Evolutionary conservation across 2,888 invertebrate species (phyloP).

Genomic region (Idaea dimidiata): DNA sequence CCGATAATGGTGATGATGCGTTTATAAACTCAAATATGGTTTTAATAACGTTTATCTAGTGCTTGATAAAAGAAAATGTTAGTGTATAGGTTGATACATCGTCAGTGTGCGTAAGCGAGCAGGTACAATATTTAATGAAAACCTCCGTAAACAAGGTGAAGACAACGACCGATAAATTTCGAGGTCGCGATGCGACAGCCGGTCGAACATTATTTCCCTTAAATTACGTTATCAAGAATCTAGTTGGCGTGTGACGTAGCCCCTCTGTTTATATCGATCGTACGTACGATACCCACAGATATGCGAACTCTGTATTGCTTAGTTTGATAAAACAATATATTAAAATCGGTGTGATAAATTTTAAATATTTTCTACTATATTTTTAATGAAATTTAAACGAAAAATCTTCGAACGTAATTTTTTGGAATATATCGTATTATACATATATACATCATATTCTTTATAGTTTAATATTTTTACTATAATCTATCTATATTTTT

Average conservation of each 20-base stretch:
- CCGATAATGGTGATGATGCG: neutral
- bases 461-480: too few species aligned
- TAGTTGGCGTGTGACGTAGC: constrained; percentile 43
- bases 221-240: constrained; percentile 51
- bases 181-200: constrained; percentile 44
- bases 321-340: neutral
- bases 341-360: neutral
- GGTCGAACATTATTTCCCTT: constrained; percentile 47
- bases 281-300: constrained; percentile 16
- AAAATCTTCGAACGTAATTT: too few species aligned
- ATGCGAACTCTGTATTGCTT: constrained; percentile 6
- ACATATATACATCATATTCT: too few species aligned
- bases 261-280: constrained; percentile 33
- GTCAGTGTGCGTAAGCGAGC: constrained; percentile 10
- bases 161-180: constrained; percentile 69
- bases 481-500: too few species aligned
- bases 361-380: too few species aligned
- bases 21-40: neutral
- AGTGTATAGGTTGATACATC: constrained; percentile 3
- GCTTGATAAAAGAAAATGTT: neutral
- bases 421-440: too few species aligned
- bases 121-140: constrained; percentile 33
- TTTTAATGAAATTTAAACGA: too few species aligned
- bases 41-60: neutral
- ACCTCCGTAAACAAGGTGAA: constrained; percentile 51